Base-by-base conservation (phyloP, 2,113 vertebrate genomes). In the Trematocara marginatum region DNA sequence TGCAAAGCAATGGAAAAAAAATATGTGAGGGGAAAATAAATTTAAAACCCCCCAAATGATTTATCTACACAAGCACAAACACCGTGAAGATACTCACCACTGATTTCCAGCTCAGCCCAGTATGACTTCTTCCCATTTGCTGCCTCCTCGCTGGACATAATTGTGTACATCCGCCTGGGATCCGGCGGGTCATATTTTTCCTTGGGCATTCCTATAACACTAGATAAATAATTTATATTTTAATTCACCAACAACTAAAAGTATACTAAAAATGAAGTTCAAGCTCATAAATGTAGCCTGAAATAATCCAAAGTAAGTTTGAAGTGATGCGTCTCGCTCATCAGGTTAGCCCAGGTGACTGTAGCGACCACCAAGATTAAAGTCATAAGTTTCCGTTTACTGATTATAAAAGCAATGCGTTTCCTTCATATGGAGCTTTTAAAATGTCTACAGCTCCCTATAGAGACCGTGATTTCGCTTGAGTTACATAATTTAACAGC, bases 151-250 rank as follows among this genome's bases (percentile, higher is more conserved):
- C 96, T 98, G 86, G 98, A 98, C 98, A 99, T 99, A 96, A 99
- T 99, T 94, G 98, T 98, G 94, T 99, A 99, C 98, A 99, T 99
- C 97, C 97, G 98, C 97, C 98, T 97, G 92, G 98, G 98, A 96
- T 99, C 98, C 92, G 98, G 98, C 96, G 98, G 98, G 95, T 99
- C 98, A 98, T 99, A 99, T 97, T 99, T 99, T 98, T 98, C 98
- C 97, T 99, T 99, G 97, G 98, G 98, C 98, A 99, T 99, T 97
- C 97, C 98, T 99, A 95, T 95, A 91, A 94, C 95, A 96, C 96
- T 91, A 90, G 3, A 86, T 16, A 89, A 5, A 82, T 7, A n/a
- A 38, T 20, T 52, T 83, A 49, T 2, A 85, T 42, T 54, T 81
- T 9, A 64, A 88, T 26, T 47, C 6, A 7, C 7, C 2, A 45